A percentile compares a stretch with the other conserved stretches of the same genome.
Evolutionary conservation across 2,797 vertebrate genomes (phyloP).

Genomic region (Anguilla marmorata): DNA sequence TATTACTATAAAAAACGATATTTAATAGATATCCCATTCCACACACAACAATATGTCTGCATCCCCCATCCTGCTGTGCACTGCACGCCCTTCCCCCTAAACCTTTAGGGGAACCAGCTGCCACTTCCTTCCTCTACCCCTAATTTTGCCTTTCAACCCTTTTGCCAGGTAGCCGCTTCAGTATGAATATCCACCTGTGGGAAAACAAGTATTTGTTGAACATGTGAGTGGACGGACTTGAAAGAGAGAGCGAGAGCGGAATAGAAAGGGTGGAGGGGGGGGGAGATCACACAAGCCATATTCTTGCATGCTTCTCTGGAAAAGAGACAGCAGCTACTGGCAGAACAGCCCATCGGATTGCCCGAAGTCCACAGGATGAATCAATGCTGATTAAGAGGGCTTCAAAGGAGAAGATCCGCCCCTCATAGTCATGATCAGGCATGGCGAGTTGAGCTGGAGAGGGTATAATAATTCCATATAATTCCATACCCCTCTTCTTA

Average conservation of each 20-base stretch:
- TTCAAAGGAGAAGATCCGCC: constrained; percentile 31
- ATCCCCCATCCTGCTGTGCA: neutral
- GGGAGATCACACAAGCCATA: neutral
- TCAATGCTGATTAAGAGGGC: constrained; percentile 29
- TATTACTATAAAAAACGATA: too few relatives aligned
- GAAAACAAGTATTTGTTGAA: constrained; percentile 1
- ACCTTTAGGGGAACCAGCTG: neutral
- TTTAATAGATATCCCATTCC: neutral
- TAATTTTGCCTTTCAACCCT: neutral
- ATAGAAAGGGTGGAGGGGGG: neutral
- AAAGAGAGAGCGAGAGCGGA: neutral
- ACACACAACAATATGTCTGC: neutral
- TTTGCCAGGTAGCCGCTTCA: neutral
- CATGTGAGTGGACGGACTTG: neutral
- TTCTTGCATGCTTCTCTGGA: neutral
- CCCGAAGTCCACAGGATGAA: constrained; percentile 12
- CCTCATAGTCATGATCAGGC: constrained; percentile 26
- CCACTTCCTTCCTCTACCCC: neutral
- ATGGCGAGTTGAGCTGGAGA: constrained; percentile 22
- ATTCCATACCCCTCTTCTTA: constrained; percentile 6
- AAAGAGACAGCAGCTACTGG: constrained; percentile 18
- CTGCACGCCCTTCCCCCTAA: neutral
- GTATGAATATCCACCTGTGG: neutral
- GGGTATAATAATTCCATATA: constrained; percentile 25
- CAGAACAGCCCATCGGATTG: constrained; percentile 17